phyloP scores from a whole-genome alignment of 2,113 vertebrate genomes.

The Macrotis lagotis region DNA sequence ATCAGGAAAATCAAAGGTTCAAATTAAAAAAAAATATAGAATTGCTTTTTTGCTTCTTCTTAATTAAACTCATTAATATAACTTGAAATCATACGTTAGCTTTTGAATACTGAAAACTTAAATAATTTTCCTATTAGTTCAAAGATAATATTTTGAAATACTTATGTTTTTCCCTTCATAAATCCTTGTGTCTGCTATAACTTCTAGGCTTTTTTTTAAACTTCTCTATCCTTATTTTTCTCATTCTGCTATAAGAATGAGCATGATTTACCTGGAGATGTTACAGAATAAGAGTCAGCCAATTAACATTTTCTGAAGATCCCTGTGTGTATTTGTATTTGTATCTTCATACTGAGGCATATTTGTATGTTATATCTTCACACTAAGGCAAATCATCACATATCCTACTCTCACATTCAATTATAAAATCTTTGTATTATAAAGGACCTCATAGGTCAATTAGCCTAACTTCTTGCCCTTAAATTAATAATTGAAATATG shows the following conservation, averaged over 20 bases:
- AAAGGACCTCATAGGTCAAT: too few relatives aligned
- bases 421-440: too few relatives aligned
- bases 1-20: neutral
- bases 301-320: neutral
- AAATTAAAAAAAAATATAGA: conserved; percentile 5
- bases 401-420: too few relatives aligned
- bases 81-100: neutral
- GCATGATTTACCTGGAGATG: neutral
- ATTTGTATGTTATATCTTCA: neutral
- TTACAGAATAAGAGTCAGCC: neutral
- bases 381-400: neutral
- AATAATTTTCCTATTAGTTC: neutral
- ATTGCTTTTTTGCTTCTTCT: neutral
- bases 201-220: neutral
- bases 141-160: neutral
- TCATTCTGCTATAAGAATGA: neutral
- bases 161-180: too few relatives aligned
- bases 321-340: neutral
- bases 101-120: neutral
- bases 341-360: neutral
- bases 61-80: neutral
- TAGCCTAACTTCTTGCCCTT: too few relatives aligned
- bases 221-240: neutral
- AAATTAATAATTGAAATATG: too few relatives aligned
- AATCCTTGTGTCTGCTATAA: neutral